These are phyloP conservation scores for Drosophila dives DNA, from an alignment of 2,888 invertebrate species.

Conservation along the genomic window DNA sequence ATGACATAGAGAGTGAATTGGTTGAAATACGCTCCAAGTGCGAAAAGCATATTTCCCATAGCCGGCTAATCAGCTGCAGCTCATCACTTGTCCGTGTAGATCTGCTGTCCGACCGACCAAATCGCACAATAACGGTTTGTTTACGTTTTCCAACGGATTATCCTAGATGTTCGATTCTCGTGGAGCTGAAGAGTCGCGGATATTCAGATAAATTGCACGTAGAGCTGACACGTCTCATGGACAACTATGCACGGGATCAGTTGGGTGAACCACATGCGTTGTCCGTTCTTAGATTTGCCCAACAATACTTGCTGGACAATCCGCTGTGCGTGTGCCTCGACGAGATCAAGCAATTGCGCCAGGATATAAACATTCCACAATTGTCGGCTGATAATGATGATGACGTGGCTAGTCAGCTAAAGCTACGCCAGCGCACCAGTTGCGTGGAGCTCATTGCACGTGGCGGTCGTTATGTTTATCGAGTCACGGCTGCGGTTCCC, in stretches of 20 bases:
- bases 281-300: constrained; percentile 87
- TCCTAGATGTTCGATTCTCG: constrained; percentile 86
- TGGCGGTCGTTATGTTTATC: constrained; percentile 87
- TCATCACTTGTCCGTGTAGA: constrained; percentile 88
- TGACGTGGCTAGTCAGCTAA: constrained; percentile 86
- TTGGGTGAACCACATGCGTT: constrained; percentile 88
- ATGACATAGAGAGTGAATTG: constrained; percentile 88
- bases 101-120: constrained; percentile 86
- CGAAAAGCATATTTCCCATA: constrained; percentile 87
- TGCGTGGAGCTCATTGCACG: constrained; percentile 86
- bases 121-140: constrained; percentile 88
- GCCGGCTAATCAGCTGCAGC: constrained; percentile 88
- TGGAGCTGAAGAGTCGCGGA: constrained; percentile 90
- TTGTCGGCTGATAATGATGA: constrained; percentile 26
- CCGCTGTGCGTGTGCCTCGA: constrained; percentile 90
- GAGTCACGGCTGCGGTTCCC: constrained; percentile 87
- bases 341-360: constrained; percentile 88
- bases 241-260: constrained; percentile 87
- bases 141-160: constrained; percentile 88
- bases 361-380: constrained; percentile 82
- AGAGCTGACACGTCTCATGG: constrained; percentile 86
- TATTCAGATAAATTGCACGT: constrained; percentile 88
- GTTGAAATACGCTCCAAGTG: constrained; percentile 88
- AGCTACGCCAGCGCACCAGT: constrained; percentile 89
- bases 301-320: constrained; percentile 88